Conservation (phyloP, 2,888 invertebrate species). For the Branchinecta sandiegonensis region DNA sequence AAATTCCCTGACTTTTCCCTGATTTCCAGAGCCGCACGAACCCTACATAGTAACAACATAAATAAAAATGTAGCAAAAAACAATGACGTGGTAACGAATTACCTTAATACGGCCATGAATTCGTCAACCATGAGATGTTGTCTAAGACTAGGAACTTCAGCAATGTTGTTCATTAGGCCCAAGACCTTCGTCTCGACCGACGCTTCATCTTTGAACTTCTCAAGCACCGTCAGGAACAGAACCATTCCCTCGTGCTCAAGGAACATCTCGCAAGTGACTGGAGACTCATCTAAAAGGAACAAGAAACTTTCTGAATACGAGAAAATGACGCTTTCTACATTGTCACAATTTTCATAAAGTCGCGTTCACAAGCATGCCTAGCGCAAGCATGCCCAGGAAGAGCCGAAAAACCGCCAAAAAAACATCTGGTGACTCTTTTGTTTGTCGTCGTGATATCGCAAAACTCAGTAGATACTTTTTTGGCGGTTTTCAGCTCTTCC, state of each 20-base stretch:
- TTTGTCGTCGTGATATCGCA: no score
- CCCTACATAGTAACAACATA: no score
- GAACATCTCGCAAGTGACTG: slow-evolving; percentile 52
- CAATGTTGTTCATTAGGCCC: slow-evolving; percentile 57
- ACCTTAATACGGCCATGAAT: slow-evolving; percentile 42
- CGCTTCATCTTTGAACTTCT: slow-evolving; percentile 45
- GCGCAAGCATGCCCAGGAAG: no score
- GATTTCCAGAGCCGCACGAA: no score
- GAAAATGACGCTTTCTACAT: background rate
- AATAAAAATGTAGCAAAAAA: no score
- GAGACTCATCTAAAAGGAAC: slow-evolving; percentile 47
- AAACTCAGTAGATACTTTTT: no score
- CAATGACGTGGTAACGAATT: slow-evolving; percentile 23
- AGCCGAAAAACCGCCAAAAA: no score
- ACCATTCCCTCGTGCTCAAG: slow-evolving; percentile 50
- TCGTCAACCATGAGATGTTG: slow-evolving; percentile 41
- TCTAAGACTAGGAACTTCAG: slow-evolving; percentile 47
- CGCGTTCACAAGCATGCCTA: no score
- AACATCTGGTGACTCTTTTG: no score
- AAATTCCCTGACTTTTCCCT: no score
- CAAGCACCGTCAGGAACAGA: slow-evolving; percentile 49
- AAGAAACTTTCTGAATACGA: slow-evolving; percentile 17
- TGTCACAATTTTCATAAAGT: no score
- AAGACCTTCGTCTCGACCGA: slow-evolving; percentile 60
- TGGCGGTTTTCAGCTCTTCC: no score